Evolutionary conservation across 2,113 vertebrate genomes (phyloP).

Genomic region (Thryonomys swinderianus): DNA sequence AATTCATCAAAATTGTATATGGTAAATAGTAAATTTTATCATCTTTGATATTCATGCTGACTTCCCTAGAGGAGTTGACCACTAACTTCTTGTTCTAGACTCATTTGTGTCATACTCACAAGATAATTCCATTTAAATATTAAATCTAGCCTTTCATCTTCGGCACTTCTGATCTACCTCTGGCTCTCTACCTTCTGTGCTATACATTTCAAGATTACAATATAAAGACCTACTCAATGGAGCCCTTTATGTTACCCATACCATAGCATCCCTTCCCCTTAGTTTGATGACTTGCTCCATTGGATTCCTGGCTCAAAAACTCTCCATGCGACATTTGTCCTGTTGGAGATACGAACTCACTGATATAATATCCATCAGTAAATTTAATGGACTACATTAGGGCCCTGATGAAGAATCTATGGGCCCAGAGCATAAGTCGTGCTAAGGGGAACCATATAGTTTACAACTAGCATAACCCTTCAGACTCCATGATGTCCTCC

Average conservation of each 20-base stretch:
- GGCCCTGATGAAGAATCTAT: background rate
- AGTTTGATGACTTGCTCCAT: background rate
- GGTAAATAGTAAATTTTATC: background rate
- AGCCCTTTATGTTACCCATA: fast-evolving
- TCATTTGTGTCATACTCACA: background rate
- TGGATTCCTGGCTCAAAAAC: background rate
- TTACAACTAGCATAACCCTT: background rate
- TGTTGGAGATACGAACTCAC: background rate
- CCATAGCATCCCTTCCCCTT: background rate
- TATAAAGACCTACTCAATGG: background rate
- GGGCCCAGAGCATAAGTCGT: background rate
- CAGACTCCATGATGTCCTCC: background rate
- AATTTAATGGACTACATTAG: fast-evolving
- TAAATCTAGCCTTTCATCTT: background rate
- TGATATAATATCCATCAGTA: too few species aligned
- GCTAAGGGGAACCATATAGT: background rate
- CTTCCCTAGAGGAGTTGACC: fast-evolving
- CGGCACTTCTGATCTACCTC: background rate
- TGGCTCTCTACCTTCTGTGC: fast-evolving
- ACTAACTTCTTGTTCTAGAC: background rate
- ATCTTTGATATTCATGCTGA: background rate
- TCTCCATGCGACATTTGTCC: too few species aligned
- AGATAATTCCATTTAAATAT: background rate
- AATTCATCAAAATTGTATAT: background rate
- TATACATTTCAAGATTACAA: background rate